These are phyloP conservation scores for Chromoteleia sp. DNA, from an alignment of 2,888 invertebrate genomes.

Conservation along the genomic window DNA sequence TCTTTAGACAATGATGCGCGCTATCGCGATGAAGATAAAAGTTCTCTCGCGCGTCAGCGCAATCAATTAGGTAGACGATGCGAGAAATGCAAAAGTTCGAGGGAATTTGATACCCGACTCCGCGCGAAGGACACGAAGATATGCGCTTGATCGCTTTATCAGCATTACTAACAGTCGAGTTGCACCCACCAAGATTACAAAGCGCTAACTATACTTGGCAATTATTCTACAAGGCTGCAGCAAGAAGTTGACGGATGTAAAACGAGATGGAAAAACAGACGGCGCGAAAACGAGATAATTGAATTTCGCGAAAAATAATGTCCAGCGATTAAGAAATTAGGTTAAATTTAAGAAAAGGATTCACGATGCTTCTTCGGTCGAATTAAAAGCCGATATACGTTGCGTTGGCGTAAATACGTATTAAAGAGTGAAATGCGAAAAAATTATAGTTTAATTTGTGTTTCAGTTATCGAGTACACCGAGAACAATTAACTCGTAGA, in stretches of 20 bases:
- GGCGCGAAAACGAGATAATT: constrained; percentile 53
- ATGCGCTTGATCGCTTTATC: constrained; percentile 57
- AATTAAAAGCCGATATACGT: too few relatives aligned
- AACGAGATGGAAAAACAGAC: constrained; percentile 50
- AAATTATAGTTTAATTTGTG: too few relatives aligned
- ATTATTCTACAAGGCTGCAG: constrained; percentile 59
- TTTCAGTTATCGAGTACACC: too few relatives aligned
- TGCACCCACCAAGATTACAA: constrained; percentile 56
- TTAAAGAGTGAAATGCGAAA: not conserved
- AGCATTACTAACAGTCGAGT: constrained; percentile 40
- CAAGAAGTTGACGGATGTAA: constrained; percentile 46
- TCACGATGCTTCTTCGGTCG: not conserved
- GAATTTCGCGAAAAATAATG: constrained; percentile 42
- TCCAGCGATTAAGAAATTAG: constrained; percentile 17
- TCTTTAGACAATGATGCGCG: constrained; percentile 45
- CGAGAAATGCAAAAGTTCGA: constrained; percentile 53
- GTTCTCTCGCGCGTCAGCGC: constrained; percentile 40
- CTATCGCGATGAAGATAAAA: constrained; percentile 52
- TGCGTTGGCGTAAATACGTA: too few relatives aligned
- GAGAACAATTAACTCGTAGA: too few relatives aligned
- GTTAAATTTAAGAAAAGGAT: not conserved
- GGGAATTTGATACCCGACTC: constrained; percentile 41
- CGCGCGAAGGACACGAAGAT: constrained; percentile 30
- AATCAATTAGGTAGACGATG: constrained; percentile 48
- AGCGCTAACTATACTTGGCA: constrained; percentile 60